phyloP scores from a whole-genome alignment of 2,113 vertebrate genomes.

The Trematomus loennbergii region DNA sequence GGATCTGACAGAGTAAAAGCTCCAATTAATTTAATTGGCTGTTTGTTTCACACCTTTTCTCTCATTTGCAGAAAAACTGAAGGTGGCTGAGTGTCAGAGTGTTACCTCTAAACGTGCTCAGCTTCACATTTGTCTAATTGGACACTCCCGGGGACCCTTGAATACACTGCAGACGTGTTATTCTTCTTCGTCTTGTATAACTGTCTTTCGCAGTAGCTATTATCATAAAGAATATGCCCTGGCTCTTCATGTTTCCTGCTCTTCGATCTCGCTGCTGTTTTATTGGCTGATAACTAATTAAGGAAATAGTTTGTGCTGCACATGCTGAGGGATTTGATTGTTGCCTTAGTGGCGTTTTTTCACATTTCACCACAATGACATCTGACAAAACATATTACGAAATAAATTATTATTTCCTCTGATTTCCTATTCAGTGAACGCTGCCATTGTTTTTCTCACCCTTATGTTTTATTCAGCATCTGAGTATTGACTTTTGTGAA shows the following conservation, averaged over 20 bases:
- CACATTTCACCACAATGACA: slow-evolving; percentile 50
- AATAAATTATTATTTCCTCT: slow-evolving; percentile 38
- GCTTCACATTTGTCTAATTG: slow-evolving; percentile 66
- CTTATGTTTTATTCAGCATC: slow-evolving; percentile 55
- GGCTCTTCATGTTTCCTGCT: slow-evolving; percentile 21
- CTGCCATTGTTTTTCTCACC: slow-evolving; percentile 42
- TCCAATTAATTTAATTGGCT: slow-evolving; percentile 70
- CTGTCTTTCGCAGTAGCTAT: slow-evolving; percentile 38
- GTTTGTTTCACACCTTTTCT: slow-evolving; percentile 60
- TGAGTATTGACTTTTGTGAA: slow-evolving; percentile 36
- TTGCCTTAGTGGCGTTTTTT: slow-evolving; percentile 44
- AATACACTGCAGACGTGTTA: slow-evolving; percentile 34
- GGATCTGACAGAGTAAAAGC: slow-evolving; percentile 42
- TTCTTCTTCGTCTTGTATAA: slow-evolving; percentile 50
- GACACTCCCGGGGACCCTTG: slow-evolving; percentile 59
- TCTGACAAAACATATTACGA: slow-evolving; percentile 47
- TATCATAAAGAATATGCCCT: slow-evolving; percentile 25
- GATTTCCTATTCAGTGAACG: slow-evolving; percentile 40
- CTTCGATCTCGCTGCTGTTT: slow-evolving; percentile 33
- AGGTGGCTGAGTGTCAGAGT: slow-evolving; percentile 41
- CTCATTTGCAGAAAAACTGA: slow-evolving; percentile 30
- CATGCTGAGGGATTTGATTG: slow-evolving; percentile 63
- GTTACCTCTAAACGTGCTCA: slow-evolving; percentile 56
- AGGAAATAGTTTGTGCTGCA: slow-evolving; percentile 60
- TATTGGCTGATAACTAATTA: slow-evolving; percentile 61